These are phyloP conservation scores for Pavo muticus DNA, from an alignment of 2,113 vertebrate genomes.

Conservation along the genomic window DNA sequence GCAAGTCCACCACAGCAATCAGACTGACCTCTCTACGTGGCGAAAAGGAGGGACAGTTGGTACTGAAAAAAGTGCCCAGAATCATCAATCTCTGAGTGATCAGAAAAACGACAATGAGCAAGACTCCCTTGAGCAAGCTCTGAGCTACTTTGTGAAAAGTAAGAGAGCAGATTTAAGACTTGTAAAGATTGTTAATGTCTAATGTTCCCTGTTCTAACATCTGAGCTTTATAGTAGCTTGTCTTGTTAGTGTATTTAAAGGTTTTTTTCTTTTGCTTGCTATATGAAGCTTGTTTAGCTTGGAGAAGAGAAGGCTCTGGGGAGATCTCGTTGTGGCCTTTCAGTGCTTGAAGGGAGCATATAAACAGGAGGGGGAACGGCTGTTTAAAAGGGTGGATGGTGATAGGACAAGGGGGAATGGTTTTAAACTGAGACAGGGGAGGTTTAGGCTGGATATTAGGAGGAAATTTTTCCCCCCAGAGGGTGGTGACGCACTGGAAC, in stretches of 20 bases:
- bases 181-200: neutral
- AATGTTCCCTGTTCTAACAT: neutral
- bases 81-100: neutral
- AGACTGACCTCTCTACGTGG: slow-evolving; percentile 57
- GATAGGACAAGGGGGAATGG: too few relatives aligned
- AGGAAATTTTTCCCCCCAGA: too few relatives aligned
- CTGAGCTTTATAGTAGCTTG: neutral
- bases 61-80: neutral
- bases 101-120: slow-evolving; percentile 54
- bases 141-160: slow-evolving; percentile 82
- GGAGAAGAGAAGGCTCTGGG: too few relatives aligned
- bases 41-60: neutral
- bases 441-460: too few relatives aligned
- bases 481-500: too few relatives aligned
- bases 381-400: too few relatives aligned
- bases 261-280: neutral
- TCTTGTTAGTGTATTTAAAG: neutral
- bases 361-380: too few relatives aligned
- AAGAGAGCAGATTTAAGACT: slow-evolving; percentile 6
- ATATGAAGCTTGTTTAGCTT: neutral
- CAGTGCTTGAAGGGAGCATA: too few relatives aligned
- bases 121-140: slow-evolving; percentile 76
- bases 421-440: too few relatives aligned
- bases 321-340: too few relatives aligned
- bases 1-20: neutral